Percentiles rank a stretch among this genome's conserved stretches.
phyloP scores from a whole-genome alignment of 1,140 invertebrate genomes.

The Theocolax elegans region DNA sequence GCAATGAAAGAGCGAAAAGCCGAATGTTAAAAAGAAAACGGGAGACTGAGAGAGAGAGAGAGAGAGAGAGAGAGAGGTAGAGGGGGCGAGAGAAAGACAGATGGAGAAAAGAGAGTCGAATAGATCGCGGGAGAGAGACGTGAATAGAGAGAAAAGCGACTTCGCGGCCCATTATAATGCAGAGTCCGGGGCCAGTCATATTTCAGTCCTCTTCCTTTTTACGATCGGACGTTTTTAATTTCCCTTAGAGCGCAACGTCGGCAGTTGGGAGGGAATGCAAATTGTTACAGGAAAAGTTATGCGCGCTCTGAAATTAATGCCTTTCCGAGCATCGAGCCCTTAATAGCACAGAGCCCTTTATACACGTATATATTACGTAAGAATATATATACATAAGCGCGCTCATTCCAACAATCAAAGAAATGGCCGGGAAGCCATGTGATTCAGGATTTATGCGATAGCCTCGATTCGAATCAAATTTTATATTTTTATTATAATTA shows the following conservation, averaged over 20 bases:
- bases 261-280: constrained; percentile 59
- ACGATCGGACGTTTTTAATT: constrained; percentile 66
- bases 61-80: no score
- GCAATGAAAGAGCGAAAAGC: no score
- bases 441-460: constrained; percentile 6
- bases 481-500: no score
- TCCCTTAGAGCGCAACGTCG: constrained; percentile 47
- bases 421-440: not conserved
- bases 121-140: constrained; percentile 31
- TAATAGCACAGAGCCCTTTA: constrained; percentile 35
- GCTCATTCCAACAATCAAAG: no score
- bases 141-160: constrained; percentile 49
- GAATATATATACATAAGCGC: constrained; percentile 12
- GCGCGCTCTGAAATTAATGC: constrained; percentile 56
- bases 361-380: not conserved
- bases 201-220: constrained; percentile 60
- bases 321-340: constrained; percentile 52
- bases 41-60: constrained; percentile 42
- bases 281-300: constrained; percentile 63
- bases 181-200: constrained; percentile 63
- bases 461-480: no score
- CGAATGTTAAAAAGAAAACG: not conserved
- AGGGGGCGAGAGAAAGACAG: no score
- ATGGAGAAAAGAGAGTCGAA: constrained; percentile 39
- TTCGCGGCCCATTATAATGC: constrained; percentile 63